These are phyloP conservation scores for Andrena bicolor DNA, from an alignment of 2,888 invertebrate genomes.

Conservation along the genomic window DNA sequence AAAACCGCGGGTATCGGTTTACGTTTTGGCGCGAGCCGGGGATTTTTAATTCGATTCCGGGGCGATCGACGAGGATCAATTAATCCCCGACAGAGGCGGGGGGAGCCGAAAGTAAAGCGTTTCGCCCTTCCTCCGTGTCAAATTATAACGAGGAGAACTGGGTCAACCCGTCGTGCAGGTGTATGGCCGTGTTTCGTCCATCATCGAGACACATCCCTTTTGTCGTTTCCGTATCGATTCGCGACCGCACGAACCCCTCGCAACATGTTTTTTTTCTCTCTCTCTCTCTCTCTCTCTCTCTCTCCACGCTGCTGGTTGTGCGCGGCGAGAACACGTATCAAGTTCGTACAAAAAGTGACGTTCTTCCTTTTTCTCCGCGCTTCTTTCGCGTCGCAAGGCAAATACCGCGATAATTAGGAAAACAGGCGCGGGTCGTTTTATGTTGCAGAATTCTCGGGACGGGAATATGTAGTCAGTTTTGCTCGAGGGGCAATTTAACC, in stretches of 20 bases:
- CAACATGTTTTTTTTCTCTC: neutral
- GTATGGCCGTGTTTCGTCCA: slow-evolving; percentile 55
- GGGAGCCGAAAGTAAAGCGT: slow-evolving; percentile 42
- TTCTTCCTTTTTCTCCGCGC: neutral
- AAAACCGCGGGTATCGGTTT: slow-evolving; percentile 18
- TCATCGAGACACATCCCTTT: slow-evolving; percentile 54
- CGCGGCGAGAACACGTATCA: slow-evolving; percentile 3
- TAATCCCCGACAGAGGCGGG: slow-evolving; percentile 22
- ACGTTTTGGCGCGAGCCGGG: neutral
- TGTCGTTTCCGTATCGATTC: slow-evolving; percentile 58
- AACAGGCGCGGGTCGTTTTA: neutral
- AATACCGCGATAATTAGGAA: slow-evolving; percentile 7
- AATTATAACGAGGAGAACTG: slow-evolving; percentile 64
- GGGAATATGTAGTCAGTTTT: no score
- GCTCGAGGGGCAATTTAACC: neutral
- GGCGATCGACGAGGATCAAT: slow-evolving; percentile 27
- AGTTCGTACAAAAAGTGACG: neutral
- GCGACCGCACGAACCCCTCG: slow-evolving; percentile 1
- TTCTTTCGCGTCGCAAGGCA: neutral
- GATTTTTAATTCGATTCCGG: slow-evolving; percentile 29
- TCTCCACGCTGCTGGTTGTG: neutral
- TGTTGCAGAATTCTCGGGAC: neutral
- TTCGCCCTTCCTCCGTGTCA: slow-evolving; percentile 55
- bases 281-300: neutral
- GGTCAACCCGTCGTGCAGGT: slow-evolving; percentile 69